These are phyloP conservation scores for Orthosia cruda DNA, from an alignment of 2,888 invertebrate species.

Conservation along the genomic window DNA sequence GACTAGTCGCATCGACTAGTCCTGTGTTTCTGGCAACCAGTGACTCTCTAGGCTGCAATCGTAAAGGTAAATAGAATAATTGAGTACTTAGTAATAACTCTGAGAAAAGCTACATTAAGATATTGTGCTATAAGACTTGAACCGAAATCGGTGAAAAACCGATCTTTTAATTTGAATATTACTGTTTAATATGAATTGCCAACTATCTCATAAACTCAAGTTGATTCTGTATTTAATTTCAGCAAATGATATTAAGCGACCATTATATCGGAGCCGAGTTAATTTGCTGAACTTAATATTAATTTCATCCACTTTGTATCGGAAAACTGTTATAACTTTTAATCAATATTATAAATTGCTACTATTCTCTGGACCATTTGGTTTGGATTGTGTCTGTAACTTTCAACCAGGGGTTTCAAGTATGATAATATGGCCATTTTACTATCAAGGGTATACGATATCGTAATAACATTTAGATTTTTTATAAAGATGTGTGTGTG, in stretches of 20 bases:
- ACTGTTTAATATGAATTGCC: not conserved
- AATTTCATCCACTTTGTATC: constrained; percentile 24
- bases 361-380: not conserved
- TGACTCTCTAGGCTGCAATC: no score
- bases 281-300: constrained; percentile 26
- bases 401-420: not conserved
- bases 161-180: not conserved
- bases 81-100: not conserved
- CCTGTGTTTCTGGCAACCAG: no score
- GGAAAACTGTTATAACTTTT: constrained; percentile 23
- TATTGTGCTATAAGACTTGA: not conserved
- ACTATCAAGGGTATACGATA: no score
- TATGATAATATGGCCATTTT: not conserved
- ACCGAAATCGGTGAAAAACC: not conserved
- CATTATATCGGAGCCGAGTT: constrained; percentile 3
- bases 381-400: not conserved
- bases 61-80: no score
- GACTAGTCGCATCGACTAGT: no score
- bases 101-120: not conserved
- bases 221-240: constrained; percentile 12
- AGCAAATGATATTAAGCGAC: constrained; percentile 6
- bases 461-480: no score
- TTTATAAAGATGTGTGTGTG: no score
- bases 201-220: constrained; percentile 10
- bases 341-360: constrained; percentile 16